Percentiles rank a stretch among this genome's conserved stretches.
Evolutionary conservation across 53 echinoderm and acorn worm species (phyloP).

Genomic region (Hippasteria phrygiana): DNA sequence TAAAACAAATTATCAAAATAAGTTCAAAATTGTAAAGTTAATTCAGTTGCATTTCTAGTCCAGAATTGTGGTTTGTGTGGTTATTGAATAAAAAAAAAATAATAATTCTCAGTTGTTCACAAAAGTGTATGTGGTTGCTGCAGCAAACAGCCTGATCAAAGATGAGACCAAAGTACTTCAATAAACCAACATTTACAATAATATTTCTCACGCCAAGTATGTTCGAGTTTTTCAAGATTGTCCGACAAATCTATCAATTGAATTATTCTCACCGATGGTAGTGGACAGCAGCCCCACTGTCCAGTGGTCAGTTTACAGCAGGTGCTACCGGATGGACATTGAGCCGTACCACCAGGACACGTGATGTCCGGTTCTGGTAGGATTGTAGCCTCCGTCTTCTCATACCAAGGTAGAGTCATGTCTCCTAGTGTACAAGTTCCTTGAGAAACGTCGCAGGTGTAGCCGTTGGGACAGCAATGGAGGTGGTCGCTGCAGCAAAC

Average conservation of each 20-base stretch:
- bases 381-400: background rate
- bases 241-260: no score
- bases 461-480: slow-evolving; percentile 69
- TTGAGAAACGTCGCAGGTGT: slow-evolving; percentile 54
- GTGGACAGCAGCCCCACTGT: slow-evolving; percentile 71
- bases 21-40: no score
- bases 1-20: no score
- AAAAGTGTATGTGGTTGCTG: no score
- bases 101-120: no score
- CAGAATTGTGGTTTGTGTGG: no score
- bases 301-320: slow-evolving; percentile 65
- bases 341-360: slow-evolving; percentile 29
- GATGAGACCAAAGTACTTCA: background rate
- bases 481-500: slow-evolving; percentile 65
- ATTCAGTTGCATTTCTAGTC: no score
- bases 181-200: background rate
- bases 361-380: background rate
- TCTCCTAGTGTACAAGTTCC: slow-evolving; percentile 59
- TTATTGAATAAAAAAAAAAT: no score
- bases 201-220: no score
- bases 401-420: slow-evolving; percentile 35
- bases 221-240: no score
- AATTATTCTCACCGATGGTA: background rate
- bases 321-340: slow-evolving; percentile 45
- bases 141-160: slow-evolving; percentile 12